Evolutionary conservation across 2,888 invertebrate genomes (phyloP).

Genomic region (Octonoba sinensis): DNA sequence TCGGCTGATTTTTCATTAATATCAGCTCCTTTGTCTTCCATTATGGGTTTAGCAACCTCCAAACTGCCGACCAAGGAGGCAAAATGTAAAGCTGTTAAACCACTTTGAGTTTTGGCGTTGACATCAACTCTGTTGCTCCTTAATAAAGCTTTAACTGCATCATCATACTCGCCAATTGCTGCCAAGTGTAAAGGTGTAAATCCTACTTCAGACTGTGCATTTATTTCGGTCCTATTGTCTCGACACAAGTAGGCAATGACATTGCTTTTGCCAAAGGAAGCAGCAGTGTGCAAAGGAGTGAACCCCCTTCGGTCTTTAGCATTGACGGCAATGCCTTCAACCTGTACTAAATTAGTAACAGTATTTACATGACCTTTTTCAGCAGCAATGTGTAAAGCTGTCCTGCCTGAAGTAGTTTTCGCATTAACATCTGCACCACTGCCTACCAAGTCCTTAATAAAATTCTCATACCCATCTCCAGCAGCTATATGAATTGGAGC

Average conservation of each 20-base stretch:
- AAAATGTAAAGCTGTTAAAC: slow-evolving; percentile 7
- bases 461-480: neutral
- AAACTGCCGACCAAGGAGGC: neutral
- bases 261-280: neutral
- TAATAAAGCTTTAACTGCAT: neutral
- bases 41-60: neutral
- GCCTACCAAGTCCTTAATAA: neutral
- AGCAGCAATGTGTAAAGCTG: neutral
- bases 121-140: neutral
- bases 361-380: neutral
- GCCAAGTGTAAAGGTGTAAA: slow-evolving; percentile 7
- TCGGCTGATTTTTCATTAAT: neutral
- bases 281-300: slow-evolving; percentile 13
- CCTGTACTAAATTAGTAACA: neutral
- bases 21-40: neutral
- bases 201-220: neutral
- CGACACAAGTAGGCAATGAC: neutral
- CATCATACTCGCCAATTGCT: neutral
- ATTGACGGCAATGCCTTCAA: slow-evolving; percentile 6
- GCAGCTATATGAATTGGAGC: neutral
- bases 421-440: neutral
- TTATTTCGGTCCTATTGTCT: neutral
- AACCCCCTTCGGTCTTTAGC: neutral
- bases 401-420: neutral
- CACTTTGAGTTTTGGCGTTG: slow-evolving; percentile 3